phyloP scores from a whole-genome alignment of 2,888 invertebrate species.

The Asteroscopus sphinx region DNA sequence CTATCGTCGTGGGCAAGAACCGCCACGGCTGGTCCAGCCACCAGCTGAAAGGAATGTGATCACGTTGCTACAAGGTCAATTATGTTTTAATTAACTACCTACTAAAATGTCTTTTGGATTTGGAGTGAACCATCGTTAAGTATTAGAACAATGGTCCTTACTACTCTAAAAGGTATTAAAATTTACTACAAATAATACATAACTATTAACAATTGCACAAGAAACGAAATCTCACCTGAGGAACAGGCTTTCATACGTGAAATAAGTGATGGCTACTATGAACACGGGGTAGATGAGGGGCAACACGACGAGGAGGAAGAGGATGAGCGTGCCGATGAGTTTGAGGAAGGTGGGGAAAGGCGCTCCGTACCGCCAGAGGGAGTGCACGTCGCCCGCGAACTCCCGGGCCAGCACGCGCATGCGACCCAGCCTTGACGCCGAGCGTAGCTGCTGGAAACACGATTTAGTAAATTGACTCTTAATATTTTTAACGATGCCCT shows the following conservation, averaged over 20 bases:
- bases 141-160: background rate
- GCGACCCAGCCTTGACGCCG: constrained; percentile 75
- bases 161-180: background rate
- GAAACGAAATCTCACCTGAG: constrained; percentile 69
- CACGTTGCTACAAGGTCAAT: too few species aligned
- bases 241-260: constrained; percentile 79
- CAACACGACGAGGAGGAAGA: constrained; percentile 77
- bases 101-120: too few species aligned
- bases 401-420: constrained; percentile 74
- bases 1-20: constrained; percentile 75
- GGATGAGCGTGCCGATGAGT: constrained; percentile 79
- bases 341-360: constrained; percentile 87
- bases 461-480: constrained; percentile 16
- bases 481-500: background rate
- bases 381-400: constrained; percentile 76
- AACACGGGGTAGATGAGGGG: constrained; percentile 83
- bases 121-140: too few species aligned
- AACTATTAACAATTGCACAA: background rate
- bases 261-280: constrained; percentile 74
- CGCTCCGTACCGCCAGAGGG: constrained; percentile 85
- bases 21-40: constrained; percentile 76
- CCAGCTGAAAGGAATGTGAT: constrained; percentile 66
- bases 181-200: too few species aligned
- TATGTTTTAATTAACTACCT: too few species aligned
- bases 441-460: constrained; percentile 74